Evolutionary conservation across 2,888 invertebrate genomes (phyloP).

Genomic region (Hymenopus coronatus): DNA sequence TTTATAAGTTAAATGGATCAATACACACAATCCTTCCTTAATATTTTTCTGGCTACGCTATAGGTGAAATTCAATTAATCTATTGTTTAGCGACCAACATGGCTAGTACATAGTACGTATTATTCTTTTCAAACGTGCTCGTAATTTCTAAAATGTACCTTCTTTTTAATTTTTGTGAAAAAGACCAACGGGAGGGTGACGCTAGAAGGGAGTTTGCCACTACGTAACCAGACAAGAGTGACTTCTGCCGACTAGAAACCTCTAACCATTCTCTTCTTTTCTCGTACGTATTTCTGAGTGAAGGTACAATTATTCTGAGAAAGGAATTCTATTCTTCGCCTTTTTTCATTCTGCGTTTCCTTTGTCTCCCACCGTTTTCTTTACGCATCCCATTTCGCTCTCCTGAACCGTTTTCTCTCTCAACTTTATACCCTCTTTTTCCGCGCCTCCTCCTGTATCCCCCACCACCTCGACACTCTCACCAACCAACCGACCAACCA

Average conservation of each 20-base stretch:
- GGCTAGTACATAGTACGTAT: no score
- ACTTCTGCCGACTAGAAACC: background rate
- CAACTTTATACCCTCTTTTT: background rate
- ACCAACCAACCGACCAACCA: slow-evolving; percentile 6
- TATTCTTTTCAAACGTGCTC: no score
- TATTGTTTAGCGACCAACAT: no score
- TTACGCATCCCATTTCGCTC: slow-evolving; percentile 12
- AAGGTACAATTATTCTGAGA: background rate
- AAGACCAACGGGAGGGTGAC: no score
- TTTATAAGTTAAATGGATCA: no score
- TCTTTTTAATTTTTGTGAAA: no score
- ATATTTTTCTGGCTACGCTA: no score
- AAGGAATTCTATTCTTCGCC: background rate
- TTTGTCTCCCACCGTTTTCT: background rate
- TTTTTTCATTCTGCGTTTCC: background rate
- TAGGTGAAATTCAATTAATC: no score
- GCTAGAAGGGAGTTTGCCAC: no score
- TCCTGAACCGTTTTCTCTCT: background rate
- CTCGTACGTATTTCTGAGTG: background rate
- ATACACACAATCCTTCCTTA: no score
- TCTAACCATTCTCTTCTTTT: background rate
- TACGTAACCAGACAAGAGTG: background rate
- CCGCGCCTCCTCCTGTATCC: background rate
- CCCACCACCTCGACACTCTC: background rate
- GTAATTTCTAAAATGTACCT: no score